phyloP scores from a whole-genome alignment of 2,888 invertebrate species.

The Dynastes hyllus region DNA sequence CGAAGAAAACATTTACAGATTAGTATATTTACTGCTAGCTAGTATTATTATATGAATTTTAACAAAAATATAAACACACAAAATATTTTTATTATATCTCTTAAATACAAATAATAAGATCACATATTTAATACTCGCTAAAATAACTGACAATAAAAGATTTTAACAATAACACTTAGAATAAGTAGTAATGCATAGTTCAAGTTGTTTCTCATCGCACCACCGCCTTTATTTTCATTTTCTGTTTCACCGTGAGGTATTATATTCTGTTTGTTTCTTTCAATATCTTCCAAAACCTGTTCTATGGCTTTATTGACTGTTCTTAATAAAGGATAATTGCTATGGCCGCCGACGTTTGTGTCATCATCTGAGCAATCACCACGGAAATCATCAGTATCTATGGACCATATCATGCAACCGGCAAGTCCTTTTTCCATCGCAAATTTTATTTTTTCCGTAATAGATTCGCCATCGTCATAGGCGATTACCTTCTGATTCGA shows the following conservation, averaged over 20 bases:
- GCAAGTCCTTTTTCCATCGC: slow-evolving; percentile 76
- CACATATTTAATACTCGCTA: slow-evolving; percentile 15
- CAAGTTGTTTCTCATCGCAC: not conserved
- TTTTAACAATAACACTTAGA: slow-evolving; percentile 10
- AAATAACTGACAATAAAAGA: slow-evolving; percentile 27
- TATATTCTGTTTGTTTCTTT: slow-evolving; percentile 73
- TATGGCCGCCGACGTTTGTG: slow-evolving; percentile 69
- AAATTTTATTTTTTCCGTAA: slow-evolving; percentile 78
- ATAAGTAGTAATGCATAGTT: not conserved
- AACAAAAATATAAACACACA: not conserved
- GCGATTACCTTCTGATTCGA: slow-evolving; percentile 80
- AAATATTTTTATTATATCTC: not conserved
- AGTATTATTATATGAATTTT: too few relatives aligned
- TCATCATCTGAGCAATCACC: slow-evolving; percentile 78
- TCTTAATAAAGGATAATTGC: slow-evolving; percentile 82
- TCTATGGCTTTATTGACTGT: slow-evolving; percentile 81
- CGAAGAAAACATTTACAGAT: too few relatives aligned
- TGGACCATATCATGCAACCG: slow-evolving; percentile 92
- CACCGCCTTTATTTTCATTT: slow-evolving; percentile 26
- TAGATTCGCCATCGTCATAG: slow-evolving; percentile 84
- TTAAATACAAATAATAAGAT: slow-evolving; percentile 19
- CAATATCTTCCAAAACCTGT: slow-evolving; percentile 72
- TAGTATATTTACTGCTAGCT: too few relatives aligned
- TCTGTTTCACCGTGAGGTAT: slow-evolving; percentile 55
- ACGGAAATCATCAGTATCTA: slow-evolving; percentile 90